phyloP scores from a whole-genome alignment of 2,888 invertebrate genomes.

The Lycophotia porphyrea region DNA sequence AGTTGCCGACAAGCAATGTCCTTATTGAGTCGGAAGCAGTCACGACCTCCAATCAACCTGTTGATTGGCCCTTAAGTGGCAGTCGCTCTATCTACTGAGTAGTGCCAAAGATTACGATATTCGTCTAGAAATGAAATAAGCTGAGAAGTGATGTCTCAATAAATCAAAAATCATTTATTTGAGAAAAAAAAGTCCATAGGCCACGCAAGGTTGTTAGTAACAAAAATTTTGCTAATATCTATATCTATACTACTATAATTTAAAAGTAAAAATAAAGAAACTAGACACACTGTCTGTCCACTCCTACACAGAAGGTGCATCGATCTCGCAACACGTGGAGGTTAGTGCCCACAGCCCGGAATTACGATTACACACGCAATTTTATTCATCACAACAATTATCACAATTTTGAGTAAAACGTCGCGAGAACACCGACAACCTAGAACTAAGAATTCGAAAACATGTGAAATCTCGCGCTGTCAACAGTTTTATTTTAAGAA shows the following conservation, averaged over 20 bases:
- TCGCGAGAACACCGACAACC: background rate
- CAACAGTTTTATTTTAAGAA: background rate
- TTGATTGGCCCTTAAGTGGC: slow-evolving; percentile 80
- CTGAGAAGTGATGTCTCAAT: background rate
- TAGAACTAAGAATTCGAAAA: background rate
- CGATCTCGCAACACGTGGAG: too few relatives aligned
- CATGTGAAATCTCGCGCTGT: background rate
- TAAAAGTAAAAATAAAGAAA: too few relatives aligned
- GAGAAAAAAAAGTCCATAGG: too few relatives aligned
- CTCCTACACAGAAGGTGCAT: too few relatives aligned
- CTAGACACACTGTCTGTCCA: too few relatives aligned
- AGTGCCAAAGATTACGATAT: slow-evolving; percentile 29
- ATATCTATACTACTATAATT: too few relatives aligned
- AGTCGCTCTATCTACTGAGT: slow-evolving; percentile 56
- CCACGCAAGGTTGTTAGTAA: too few relatives aligned
- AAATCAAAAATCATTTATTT: too few relatives aligned
- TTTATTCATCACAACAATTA: background rate
- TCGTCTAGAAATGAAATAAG: background rate
- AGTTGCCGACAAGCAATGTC: slow-evolving; percentile 64
- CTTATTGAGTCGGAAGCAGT: slow-evolving; percentile 74
- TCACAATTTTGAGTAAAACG: background rate
- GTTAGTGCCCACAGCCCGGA: too few relatives aligned
- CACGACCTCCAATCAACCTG: slow-evolving; percentile 77
- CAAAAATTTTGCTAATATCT: too few relatives aligned
- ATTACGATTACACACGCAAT: background rate